Percentiles rank a stretch among this genome's conserved stretches.
Conservation (phyloP, 2,797 vertebrate genomes). For the Sebastes aleutianus region DNA sequence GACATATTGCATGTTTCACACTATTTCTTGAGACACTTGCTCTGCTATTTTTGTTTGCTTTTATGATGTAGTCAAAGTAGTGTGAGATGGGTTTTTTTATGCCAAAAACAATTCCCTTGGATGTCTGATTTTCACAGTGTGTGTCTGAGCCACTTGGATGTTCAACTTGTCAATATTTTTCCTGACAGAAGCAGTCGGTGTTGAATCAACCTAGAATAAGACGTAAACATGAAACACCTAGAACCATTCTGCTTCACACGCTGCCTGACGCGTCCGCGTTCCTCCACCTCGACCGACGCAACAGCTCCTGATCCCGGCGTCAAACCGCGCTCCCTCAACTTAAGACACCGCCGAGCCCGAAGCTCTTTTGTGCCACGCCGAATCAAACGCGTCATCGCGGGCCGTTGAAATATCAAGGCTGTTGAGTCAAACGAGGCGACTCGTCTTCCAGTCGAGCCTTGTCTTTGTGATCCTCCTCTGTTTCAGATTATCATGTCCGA, state of each 20-base stretch:
- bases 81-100: slow-evolving; percentile 12
- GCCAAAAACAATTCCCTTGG: slow-evolving; percentile 24
- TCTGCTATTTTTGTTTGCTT: slow-evolving; percentile 7
- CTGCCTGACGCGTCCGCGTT: neutral
- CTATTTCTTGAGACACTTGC: neutral
- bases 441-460: slow-evolving; percentile 6
- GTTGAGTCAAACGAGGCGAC: slow-evolving; percentile 43
- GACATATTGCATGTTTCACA: neutral
- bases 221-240: neutral
- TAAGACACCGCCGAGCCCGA: neutral
- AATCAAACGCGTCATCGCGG: neutral
- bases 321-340: neutral
- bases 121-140: slow-evolving; percentile 29
- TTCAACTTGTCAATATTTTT: slow-evolving; percentile 34
- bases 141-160: slow-evolving; percentile 36
- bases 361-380: neutral
- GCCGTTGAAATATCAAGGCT: slow-evolving; percentile 21
- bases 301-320: slow-evolving; percentile 10
- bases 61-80: slow-evolving; percentile 4
- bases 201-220: slow-evolving; percentile 6
- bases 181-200: slow-evolving; percentile 24
- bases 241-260: neutral
- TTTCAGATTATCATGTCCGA: slow-evolving; percentile 50
- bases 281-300: neutral
- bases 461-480: slow-evolving; percentile 39